Base-by-base conservation (phyloP, 2,113 vertebrate species). In the Oenanthe oenanthe region DNA sequence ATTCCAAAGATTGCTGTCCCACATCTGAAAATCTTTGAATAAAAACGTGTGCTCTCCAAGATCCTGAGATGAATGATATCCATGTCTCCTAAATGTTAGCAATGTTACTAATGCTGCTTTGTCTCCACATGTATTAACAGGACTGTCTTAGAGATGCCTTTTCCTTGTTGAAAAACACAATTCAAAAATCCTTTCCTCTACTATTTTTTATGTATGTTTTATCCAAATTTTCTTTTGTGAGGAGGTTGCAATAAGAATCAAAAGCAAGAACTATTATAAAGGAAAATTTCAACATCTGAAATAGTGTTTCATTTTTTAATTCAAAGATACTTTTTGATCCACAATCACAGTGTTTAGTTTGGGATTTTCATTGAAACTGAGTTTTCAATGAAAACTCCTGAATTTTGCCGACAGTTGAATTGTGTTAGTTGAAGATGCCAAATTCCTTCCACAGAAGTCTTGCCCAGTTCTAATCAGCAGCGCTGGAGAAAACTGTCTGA, bases 391-490 rank as follows among this genome's bases (percentile, higher is more conserved):
- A 58, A 57, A 81, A 42, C 31, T 85, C 72, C 58, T 66, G 47
- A 38, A 83, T 91, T 83, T 91, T 93, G 57, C 80, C 15, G 45
- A 25, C 67, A 84, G 32, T 80, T 88, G 47, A 85, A 56, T 74
- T 92, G 79, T 47, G 38, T 80, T 62, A 45, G 45, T 43, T 83
- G 68, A 67, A 77, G 63, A 54, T 2, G 18, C 75, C 82, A 90
- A 58, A 47, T 62, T 94, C 63, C 74, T 90, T 73, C 85, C 70
- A 50, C 54, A 82, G 62, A 58, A 88, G 40, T 78, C 88, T 82
- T 92, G 85, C 92, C 85, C 75, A 36, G 47, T 67, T 92, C 85
- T 88, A 83, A 85, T 85, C 88, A 92, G 72, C 75, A 85, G 11
- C 19, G 42, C 63, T 90, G 77, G 60, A 85, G 89, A 83, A 91